Conservation (phyloP, 2,797 vertebrate species). For the Nasua narica region DNA sequence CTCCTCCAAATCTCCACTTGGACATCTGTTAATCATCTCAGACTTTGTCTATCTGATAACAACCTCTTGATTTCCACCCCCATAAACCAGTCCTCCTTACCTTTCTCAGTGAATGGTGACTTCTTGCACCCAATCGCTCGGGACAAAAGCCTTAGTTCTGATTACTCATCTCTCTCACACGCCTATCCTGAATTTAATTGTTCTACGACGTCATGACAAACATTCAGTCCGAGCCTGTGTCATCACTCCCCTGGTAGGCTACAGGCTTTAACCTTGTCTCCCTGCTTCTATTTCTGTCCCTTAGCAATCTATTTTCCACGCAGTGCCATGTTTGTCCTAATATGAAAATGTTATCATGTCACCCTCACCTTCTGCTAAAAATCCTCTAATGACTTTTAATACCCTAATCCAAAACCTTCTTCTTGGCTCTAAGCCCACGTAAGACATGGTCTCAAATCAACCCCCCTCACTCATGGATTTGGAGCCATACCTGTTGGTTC, state of each 20-base stretch:
- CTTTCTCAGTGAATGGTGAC: background rate
- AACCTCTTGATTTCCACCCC: background rate
- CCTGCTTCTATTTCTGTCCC: background rate
- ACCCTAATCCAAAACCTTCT: background rate
- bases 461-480: background rate
- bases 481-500: background rate
- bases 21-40: background rate
- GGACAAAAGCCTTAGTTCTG: background rate
- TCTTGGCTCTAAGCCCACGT: background rate
- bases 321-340: background rate
- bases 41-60: background rate
- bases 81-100: background rate
- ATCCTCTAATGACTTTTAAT: background rate
- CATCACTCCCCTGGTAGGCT: background rate
- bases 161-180: no score
- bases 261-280: background rate
- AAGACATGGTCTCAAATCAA: background rate
- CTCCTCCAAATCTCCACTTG: background rate
- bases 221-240: no score
- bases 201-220: background rate
- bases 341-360: background rate
- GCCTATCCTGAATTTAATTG: background rate
- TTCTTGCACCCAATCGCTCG: background rate
- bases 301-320: background rate
- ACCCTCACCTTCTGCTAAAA: background rate